A percentile compares a stretch with the other conserved stretches of the same genome.
These are phyloP conservation scores for Lycocerus yunnanus DNA, from an alignment of 2,888 invertebrate genomes.

Conservation along the genomic window DNA sequence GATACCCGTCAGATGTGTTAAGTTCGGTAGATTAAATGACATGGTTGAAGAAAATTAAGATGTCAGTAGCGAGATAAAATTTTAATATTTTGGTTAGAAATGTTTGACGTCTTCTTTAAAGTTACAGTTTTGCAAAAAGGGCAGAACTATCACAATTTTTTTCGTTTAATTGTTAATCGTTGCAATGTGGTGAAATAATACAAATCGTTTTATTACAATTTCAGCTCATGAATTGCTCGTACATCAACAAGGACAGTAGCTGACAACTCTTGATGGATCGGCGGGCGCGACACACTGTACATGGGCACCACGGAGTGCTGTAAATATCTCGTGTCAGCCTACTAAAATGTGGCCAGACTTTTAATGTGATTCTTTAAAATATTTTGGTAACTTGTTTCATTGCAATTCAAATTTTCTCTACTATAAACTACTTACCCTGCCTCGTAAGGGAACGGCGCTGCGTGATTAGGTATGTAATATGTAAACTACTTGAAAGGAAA, in stretches of 20 bases:
- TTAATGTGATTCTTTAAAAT: slow-evolving; percentile 19
- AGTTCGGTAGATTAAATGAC: slow-evolving; percentile 26
- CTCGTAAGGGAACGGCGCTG: too few species aligned
- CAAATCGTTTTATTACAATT: slow-evolving; percentile 29
- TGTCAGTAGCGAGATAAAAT: slow-evolving; percentile 16
- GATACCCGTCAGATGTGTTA: slow-evolving; percentile 24
- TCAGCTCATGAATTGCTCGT: slow-evolving; percentile 32
- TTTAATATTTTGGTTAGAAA: slow-evolving; percentile 20
- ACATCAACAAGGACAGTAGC: slow-evolving; percentile 42
- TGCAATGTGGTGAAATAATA: slow-evolving; percentile 22
- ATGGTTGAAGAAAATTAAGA: slow-evolving; percentile 22
- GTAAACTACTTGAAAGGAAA: too few species aligned
- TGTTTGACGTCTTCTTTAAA: slow-evolving; percentile 11
- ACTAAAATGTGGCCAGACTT: slow-evolving; percentile 26
- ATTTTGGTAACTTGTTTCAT: neutral
- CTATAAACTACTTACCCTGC: neutral
- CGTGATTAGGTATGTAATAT: too few species aligned
- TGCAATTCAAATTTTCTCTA: neutral
- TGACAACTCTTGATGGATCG: slow-evolving; percentile 47
- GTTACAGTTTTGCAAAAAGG: neutral
- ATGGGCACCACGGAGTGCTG: slow-evolving; percentile 39
- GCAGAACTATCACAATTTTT: neutral
- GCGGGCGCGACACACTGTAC: slow-evolving; percentile 41
- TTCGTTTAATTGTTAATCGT: slow-evolving; percentile 7
- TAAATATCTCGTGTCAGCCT: slow-evolving; percentile 27